Base-by-base conservation (phyloP, 2,888 invertebrate species). In the Aquatica leii region DNA sequence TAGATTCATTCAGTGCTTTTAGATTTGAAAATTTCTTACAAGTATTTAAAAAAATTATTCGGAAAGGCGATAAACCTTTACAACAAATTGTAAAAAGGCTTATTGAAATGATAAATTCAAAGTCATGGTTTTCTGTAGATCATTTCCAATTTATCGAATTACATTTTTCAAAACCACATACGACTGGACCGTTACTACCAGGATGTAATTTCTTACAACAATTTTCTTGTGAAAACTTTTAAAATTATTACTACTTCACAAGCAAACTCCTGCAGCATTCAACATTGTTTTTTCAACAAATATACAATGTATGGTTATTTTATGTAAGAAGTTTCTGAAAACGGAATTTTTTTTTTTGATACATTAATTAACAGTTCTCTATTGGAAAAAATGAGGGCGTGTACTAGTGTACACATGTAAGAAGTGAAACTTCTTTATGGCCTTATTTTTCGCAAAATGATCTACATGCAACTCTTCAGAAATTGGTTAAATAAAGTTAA, bases 51-150 rank as follows among this genome's bases (percentile, higher is more conserved):
- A 43, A 51, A 51, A 34, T 51, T 34, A 21, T 51, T n/a, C 1
- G 51, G 12, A 51, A 51, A 14, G 51, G 51, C 9, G 46, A 55
- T 46, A 43, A 55, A 17, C 34, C 55, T 15, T 48, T 55, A 31
- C 46, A 55, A 31, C 55, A 55, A 18, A 41, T 55, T n/a, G 46
- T 55, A 15, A 55, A 46, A 46, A 43, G 55, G 17, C 18, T 55
- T 24, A 20, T 17, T 24, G 55, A 55, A 46, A 55, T 55, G 9
- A 12, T 21, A 12, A 14, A 2, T 31, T 46, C 46, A 2, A 46
- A 31, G 5, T n/a, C 14, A 31, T n/a, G n/a, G 40, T 53, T 53
- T 37, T 31, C 31, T 50, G 11, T 2, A 11, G 20, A 31, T n/a
- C 6, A 2, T 24, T 24, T 6, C 24, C 24, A 24, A 24, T 48